These are phyloP conservation scores for Neoascia interrupta DNA, from an alignment of 2,888 invertebrate species.

Conservation along the genomic window DNA sequence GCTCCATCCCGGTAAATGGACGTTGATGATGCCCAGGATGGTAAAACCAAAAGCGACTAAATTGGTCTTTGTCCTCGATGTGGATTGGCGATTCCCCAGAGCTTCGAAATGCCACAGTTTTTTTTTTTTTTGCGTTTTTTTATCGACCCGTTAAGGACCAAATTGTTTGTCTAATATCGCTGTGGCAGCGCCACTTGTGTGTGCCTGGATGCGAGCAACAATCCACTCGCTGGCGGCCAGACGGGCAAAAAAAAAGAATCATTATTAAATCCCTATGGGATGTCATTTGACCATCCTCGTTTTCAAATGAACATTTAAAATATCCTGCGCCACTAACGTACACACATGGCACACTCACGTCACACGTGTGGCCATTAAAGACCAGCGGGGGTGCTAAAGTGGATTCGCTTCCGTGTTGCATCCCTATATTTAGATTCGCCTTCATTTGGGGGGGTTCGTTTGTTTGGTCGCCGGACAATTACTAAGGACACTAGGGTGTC, in stretches of 20 bases:
- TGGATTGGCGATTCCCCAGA: no score
- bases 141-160: conserved; percentile 55
- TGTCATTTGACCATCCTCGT: conserved; percentile 4
- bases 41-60: background rate
- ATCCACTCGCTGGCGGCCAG: no score
- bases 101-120: no score
- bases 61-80: conserved; percentile 11
- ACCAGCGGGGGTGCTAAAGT: background rate
- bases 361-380: background rate
- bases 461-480: conserved; percentile 16
- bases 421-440: conserved; percentile 18
- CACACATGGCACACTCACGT: background rate
- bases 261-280: conserved; percentile 19
- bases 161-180: conserved; percentile 19
- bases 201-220: conserved; percentile 2
- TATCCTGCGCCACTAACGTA: conserved; percentile 5
- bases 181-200: conserved; percentile 6
- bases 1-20: conserved; percentile 44
- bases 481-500: conserved; percentile 33
- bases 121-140: conserved; percentile 6
- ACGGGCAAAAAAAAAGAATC: conserved; percentile 1
- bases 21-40: conserved; percentile 33
- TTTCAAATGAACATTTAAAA: background rate
- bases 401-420: conserved; percentile 24
- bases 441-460: conserved; percentile 1